Percentiles rank a stretch among this genome's conserved stretches.
phyloP scores from a whole-genome alignment of 2,113 vertebrate genomes.

The Odontesthes bonariensis region DNA sequence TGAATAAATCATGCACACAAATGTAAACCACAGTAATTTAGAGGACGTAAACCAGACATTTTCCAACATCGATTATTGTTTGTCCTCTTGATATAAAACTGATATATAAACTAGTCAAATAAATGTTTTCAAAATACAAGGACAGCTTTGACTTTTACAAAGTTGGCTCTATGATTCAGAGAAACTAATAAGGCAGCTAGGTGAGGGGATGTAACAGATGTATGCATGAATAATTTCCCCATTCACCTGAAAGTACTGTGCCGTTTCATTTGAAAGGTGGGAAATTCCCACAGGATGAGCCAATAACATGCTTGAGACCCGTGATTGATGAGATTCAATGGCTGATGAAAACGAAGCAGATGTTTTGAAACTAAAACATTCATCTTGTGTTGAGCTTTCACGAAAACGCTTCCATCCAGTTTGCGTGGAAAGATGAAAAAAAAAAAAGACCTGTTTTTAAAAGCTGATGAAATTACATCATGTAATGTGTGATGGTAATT shows the following conservation, averaged over 20 bases:
- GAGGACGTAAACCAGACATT: background rate
- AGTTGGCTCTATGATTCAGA: conserved; percentile 22
- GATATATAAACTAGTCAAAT: background rate
- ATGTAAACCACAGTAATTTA: conserved; percentile 2
- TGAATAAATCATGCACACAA: conserved; percentile 41
- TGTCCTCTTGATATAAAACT: background rate
- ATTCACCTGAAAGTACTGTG: conserved; percentile 65
- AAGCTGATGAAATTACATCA: conserved; percentile 49
- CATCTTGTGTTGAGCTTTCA: conserved; percentile 62
- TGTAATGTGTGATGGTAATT: conserved; percentile 50
- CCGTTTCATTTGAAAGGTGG: conserved; percentile 62
- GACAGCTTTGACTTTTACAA: conserved; percentile 7
- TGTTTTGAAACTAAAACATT: conserved; percentile 74
- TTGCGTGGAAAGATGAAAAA: background rate
- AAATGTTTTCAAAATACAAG: background rate
- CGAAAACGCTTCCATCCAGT: conserved; percentile 45
- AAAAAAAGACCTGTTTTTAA: conserved; percentile 27
- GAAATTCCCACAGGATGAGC: conserved; percentile 76
- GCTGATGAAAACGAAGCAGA: conserved; percentile 80
- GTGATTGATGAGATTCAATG: conserved; percentile 73
- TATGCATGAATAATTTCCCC: conserved; percentile 60
- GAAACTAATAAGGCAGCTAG: conserved; percentile 33
- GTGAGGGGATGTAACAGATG: conserved; percentile 18
- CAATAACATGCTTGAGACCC: conserved; percentile 62
- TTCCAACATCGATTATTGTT: conserved; percentile 6